These are phyloP conservation scores for Psammodynastes pulverulentus DNA, from an alignment of 2,113 vertebrate genomes.

Conservation along the genomic window DNA sequence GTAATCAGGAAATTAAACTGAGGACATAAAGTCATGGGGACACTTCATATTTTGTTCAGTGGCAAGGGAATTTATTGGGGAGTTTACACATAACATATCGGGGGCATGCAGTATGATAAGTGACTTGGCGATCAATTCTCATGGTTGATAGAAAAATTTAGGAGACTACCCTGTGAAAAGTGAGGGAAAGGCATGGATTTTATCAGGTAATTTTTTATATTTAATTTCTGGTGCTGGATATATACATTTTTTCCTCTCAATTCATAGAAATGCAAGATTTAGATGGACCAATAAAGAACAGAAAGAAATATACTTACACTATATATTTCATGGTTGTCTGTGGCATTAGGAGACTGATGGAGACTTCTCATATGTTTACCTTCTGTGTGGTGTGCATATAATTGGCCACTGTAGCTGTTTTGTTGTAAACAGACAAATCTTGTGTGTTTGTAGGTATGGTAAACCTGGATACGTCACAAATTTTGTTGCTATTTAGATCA, in stretches of 20 bases:
- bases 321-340: background rate
- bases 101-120: background rate
- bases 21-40: background rate
- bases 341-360: no score
- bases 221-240: background rate
- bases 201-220: background rate
- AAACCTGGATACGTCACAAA: constrained; percentile 26
- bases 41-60: background rate
- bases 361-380: background rate
- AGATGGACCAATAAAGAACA: background rate
- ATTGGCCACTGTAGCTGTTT: background rate
- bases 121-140: background rate
- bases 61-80: background rate
- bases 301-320: background rate
- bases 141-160: background rate
- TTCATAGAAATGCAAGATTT: background rate
- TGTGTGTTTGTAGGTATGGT: background rate
- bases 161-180: background rate
- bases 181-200: background rate
- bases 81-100: background rate
- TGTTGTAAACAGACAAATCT: background rate
- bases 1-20: background rate
- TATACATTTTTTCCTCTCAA: background rate
- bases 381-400: background rate
- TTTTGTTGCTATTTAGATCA: constrained; percentile 29